Evolutionary conservation across 2,113 vertebrate genomes (phyloP).

Genomic region (Picathartes gymnocephalus): DNA sequence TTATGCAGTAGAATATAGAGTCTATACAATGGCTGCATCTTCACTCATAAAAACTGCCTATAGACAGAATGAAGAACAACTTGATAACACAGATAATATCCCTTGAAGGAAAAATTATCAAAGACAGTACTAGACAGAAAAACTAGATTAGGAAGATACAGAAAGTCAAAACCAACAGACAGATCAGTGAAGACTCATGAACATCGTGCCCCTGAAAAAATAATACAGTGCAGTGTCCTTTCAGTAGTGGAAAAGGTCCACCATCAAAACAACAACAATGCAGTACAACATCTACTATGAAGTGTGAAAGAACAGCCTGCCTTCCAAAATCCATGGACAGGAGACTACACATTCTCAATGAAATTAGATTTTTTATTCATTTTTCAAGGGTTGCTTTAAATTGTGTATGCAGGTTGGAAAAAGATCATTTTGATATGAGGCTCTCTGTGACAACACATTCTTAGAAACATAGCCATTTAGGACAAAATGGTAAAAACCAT

Average conservation of each 20-base stretch:
- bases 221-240: not conserved
- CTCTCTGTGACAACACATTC: not conserved
- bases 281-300: not conserved
- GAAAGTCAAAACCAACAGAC: not conserved
- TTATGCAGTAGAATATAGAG: not conserved
- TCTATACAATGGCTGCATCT: not conserved
- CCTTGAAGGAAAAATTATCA: not conserved
- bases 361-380: not conserved
- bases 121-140: not conserved
- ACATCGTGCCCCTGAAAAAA: not conserved
- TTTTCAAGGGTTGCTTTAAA: constrained; percentile 22
- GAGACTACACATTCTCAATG: not conserved
- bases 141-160: not conserved
- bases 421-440: not conserved
- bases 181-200: not conserved
- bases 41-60: not conserved
- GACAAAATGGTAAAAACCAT: not conserved
- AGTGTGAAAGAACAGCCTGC: not conserved
- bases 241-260: not conserved
- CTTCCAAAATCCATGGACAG: not conserved
- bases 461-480: not conserved
- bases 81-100: not conserved
- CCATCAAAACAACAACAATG: not conserved
- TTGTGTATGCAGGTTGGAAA: not conserved
- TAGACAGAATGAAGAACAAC: not conserved